Conservation (phyloP, 37 sponge, comb jelly and placozoan species). For the Axinella damicornis region DNA sequence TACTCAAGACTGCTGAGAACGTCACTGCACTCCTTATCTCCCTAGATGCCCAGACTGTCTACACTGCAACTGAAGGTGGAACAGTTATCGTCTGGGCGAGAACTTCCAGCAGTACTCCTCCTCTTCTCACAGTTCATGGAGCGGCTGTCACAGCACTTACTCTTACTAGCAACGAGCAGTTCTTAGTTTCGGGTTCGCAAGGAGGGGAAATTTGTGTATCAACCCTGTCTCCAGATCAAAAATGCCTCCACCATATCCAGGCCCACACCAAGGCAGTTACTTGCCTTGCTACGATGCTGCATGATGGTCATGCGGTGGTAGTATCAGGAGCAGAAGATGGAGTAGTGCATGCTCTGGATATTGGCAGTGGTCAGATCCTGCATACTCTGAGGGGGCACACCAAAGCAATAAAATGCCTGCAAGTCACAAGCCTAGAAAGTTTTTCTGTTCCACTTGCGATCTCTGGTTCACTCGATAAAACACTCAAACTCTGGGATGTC, state of each 20-base stretch:
- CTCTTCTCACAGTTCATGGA: neutral
- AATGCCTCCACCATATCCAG: too few species aligned
- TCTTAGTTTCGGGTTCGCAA: too few species aligned
- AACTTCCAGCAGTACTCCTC: neutral
- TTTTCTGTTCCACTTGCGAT: neutral
- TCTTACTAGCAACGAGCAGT: too few species aligned
- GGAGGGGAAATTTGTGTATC: too few species aligned
- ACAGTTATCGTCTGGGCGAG: neutral
- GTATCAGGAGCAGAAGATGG: slow-evolving; percentile 50
- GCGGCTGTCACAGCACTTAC: neutral
- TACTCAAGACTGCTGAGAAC: neutral
- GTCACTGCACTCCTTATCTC: slow-evolving; percentile 2
- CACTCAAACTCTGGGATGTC: slow-evolving; percentile 48
- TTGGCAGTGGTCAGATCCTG: neutral
- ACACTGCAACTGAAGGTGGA: slow-evolving; percentile 23
- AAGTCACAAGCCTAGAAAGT: neutral
- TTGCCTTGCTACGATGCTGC: neutral
- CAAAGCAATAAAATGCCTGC: slow-evolving; percentile 47
- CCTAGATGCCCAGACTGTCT: neutral
- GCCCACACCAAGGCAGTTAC: neutral
- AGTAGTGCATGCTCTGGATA: slow-evolving; percentile 25
- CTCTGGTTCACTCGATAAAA: slow-evolving; percentile 59
- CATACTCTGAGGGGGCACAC: slow-evolving; percentile 31
- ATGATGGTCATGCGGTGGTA: neutral
- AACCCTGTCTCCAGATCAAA: too few species aligned